Conservation (phyloP, 2,113 vertebrate species). For the Eudyptes chrysolophus region DNA sequence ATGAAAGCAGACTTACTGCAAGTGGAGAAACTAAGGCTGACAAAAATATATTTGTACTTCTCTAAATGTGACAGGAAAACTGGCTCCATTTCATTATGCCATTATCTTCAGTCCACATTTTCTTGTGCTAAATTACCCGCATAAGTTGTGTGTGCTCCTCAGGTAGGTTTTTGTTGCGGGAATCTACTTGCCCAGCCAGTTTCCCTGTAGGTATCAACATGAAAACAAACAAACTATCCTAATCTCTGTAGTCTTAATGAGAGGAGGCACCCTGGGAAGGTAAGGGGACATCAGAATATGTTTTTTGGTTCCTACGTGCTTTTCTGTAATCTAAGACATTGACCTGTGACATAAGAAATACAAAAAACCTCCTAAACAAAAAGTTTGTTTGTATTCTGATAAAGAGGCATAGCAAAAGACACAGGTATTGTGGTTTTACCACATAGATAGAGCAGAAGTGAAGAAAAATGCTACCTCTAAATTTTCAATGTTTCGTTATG, state of each 20-base stretch:
- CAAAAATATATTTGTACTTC: background rate
- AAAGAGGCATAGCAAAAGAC: background rate
- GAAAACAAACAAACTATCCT: background rate
- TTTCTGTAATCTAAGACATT: background rate
- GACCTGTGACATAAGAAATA: background rate
- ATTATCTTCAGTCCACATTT: background rate
- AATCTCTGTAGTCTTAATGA: background rate
- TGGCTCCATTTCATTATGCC: background rate
- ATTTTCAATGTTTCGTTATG: background rate
- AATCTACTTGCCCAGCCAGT: background rate
- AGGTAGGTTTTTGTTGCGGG: background rate
- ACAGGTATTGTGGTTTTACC: background rate
- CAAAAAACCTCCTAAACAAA: background rate
- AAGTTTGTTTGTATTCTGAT: background rate
- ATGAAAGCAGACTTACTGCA: background rate
- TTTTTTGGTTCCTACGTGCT: rapidly evolving
- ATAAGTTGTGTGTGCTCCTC: background rate
- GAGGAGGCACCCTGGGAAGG: background rate
- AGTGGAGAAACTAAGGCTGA: background rate
- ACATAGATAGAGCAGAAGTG: background rate
- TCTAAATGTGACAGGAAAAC: background rate
- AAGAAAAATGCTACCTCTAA: background rate
- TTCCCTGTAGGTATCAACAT: background rate
- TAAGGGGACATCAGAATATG: background rate
- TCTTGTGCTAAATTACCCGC: background rate